Conservation (phyloP, 2,888 invertebrate genomes). For the Zygaena filipendulae region DNA sequence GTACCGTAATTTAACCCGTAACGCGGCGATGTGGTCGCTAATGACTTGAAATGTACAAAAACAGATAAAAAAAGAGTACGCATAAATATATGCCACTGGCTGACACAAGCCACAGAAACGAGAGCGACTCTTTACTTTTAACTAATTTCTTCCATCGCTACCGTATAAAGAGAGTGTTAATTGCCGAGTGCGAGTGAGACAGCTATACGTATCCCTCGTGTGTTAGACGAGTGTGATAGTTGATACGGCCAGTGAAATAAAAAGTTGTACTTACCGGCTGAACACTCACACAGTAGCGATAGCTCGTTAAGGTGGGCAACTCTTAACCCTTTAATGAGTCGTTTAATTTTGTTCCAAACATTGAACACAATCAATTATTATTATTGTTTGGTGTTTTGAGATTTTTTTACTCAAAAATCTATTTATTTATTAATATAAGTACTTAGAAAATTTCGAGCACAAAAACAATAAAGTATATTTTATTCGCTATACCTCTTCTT, state of each 20-base stretch:
- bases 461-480: background rate
- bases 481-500: background rate
- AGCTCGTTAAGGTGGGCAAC: constrained; percentile 43
- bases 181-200: constrained; percentile 35
- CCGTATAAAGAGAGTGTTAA: constrained; percentile 58
- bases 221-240: constrained; percentile 23
- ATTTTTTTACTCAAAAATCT: no score
- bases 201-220: constrained; percentile 8
- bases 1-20: no score
- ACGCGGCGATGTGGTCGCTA: constrained; percentile 19
- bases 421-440: constrained; percentile 8
- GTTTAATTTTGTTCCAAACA: no score
- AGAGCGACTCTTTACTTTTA: constrained; percentile 41
- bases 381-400: no score
- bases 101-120: constrained; percentile 38
- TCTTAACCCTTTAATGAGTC: constrained; percentile 48
- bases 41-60: constrained; percentile 23
- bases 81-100: constrained; percentile 14
- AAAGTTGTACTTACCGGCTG: constrained; percentile 44
- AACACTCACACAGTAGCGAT: constrained; percentile 36
- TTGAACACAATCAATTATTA: no score
- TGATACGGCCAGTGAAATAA: constrained; percentile 36
- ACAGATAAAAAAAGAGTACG: constrained; percentile 24
- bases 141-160: constrained; percentile 63
- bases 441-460: background rate